Base-by-base conservation (phyloP, 2,113 vertebrate genomes). In the Urocitellus parryii region DNA sequence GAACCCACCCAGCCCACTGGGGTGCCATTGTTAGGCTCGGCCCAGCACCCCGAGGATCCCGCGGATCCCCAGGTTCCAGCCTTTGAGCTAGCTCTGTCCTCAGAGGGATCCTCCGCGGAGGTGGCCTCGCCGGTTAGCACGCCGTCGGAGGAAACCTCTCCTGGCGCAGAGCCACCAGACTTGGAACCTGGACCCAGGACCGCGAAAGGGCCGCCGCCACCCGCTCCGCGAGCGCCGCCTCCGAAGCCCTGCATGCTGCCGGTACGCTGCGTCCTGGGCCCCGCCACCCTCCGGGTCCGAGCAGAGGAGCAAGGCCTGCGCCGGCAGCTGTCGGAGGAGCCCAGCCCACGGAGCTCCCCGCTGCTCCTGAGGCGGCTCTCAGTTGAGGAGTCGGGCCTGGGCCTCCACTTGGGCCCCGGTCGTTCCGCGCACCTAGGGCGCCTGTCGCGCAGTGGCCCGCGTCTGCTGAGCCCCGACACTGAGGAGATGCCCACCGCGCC, bases 241-340 rank as follows among this genome's bases (percentile, higher is more conserved):
- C 95, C 17, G 68, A 99, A 99, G 96, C 99, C 99, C 0, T 99
- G 97, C 74, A 99, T 98, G 93, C 94, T 99, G 85, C 99, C 99
- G 0, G 97, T 99, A 97, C 99, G 99, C 92, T 96, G 97, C 79
- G 97, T 98, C 1, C 98, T 97, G 12, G 91, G 37, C 48, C 45
- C 97, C 42, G 45, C 94, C 0, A 80, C 88, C 48, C 16, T 93
- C 24, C 73, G 94, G 5, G 1, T 98, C 45, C 95, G 97, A 6
- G 86, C 74, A 0, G 97, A 98, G 67, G 97, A 97, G 22, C 97
- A 95, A 32, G 95, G 96, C 82, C 93, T 97, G 93, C 97, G 97
- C 2, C 95, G 97, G 51, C 97, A 98, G 95, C 88, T 94, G 70
- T 98, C 97, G 22, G 97, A 97, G 20, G 97, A 97, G 53, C 97